Conservation (phyloP, 1,140 invertebrate species). For the Cyrtorhinus lividipennis region DNA sequence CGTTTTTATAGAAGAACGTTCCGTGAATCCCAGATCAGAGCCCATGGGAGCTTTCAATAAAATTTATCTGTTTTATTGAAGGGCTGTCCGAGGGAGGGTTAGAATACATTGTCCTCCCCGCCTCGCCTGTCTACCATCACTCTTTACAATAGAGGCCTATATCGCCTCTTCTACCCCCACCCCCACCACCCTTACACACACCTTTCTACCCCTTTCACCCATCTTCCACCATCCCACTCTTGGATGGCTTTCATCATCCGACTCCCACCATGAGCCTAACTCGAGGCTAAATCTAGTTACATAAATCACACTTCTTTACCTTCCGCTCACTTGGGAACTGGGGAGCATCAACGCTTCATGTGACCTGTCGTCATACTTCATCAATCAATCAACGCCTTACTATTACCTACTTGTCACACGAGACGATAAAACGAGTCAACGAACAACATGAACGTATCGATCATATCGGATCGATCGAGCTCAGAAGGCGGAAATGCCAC, state of each 20-base stretch:
- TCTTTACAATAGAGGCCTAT: neutral
- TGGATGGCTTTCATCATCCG: too few relatives aligned
- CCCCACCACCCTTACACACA: neutral
- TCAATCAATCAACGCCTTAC: too few relatives aligned
- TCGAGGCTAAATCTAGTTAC: conserved; percentile 7
- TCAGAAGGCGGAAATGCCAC: too few relatives aligned
- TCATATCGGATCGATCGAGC: too few relatives aligned
- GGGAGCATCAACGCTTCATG: too few relatives aligned
- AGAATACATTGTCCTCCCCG: conserved; percentile 9
- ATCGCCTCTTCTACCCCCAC: neutral
- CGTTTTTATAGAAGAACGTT: conserved; percentile 11
- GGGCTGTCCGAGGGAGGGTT: neutral
- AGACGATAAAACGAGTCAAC: too few relatives aligned
- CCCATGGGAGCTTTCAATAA: conserved; percentile 14
- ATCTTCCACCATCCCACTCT: neutral
- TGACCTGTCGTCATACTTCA: too few relatives aligned
- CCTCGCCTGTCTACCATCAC: neutral
- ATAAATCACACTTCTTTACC: neutral
- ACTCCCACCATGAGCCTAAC: too few relatives aligned
- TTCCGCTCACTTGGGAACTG: too few relatives aligned
- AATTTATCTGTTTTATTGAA: conserved; percentile 17
- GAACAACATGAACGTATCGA: too few relatives aligned
- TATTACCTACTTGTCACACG: too few relatives aligned
- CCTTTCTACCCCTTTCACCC: neutral
- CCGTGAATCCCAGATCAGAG: conserved; percentile 12